These are phyloP conservation scores for Mythimna pallens DNA, from an alignment of 2,888 invertebrate species.

Conservation along the genomic window DNA sequence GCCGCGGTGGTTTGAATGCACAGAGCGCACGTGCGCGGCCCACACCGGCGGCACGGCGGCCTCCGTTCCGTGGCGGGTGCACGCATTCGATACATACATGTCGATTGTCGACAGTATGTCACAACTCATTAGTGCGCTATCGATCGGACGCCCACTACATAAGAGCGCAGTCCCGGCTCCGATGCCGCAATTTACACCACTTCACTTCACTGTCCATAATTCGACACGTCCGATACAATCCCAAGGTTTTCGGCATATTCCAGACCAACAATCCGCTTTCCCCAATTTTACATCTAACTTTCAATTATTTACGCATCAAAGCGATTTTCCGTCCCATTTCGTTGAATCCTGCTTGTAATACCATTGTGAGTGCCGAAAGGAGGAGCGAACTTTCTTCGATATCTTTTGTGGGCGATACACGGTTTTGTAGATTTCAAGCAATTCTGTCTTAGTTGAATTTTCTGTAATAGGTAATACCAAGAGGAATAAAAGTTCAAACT, in stretches of 20 bases:
- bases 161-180: constrained; percentile 44
- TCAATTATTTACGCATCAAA: constrained; percentile 82
- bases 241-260: constrained; percentile 53
- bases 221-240: constrained; percentile 36
- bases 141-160: constrained; percentile 70
- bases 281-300: constrained; percentile 76
- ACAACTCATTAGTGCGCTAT: constrained; percentile 84
- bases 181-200: constrained; percentile 45
- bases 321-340: constrained; percentile 79
- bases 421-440: constrained; percentile 64
- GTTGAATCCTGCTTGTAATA: constrained; percentile 76
- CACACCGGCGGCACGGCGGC: not conserved
- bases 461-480: constrained; percentile 27
- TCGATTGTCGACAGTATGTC: constrained; percentile 76
- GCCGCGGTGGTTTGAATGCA: constrained; percentile 20
- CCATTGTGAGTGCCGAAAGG: constrained; percentile 74
- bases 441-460: constrained; percentile 45
- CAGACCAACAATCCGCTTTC: constrained; percentile 70
- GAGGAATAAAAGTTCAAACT: constrained; percentile 25
- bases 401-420: constrained; percentile 71
- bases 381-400: constrained; percentile 69
- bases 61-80: constrained; percentile 12
- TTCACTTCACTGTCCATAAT: constrained; percentile 28
- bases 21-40: constrained; percentile 20
- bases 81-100: constrained; percentile 69